A percentile compares a stretch with the other conserved stretches of the same genome.
Conservation (phyloP, 2,113 vertebrate species). For the Gadus chalcogrammus region DNA sequence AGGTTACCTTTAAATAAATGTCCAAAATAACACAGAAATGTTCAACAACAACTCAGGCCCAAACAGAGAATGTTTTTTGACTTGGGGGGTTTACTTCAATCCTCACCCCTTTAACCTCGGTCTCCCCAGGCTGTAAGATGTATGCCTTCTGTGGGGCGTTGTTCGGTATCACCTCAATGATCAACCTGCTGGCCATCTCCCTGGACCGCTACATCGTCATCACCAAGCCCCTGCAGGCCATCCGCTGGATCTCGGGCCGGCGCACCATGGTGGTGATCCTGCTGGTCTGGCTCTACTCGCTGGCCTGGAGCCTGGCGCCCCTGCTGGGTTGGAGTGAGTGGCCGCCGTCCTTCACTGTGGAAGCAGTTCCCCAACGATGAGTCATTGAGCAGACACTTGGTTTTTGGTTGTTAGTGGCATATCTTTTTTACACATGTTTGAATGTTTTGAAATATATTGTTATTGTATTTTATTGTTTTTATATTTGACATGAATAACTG, state of each 20-base stretch:
- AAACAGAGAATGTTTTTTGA: too few relatives aligned
- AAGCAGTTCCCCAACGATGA: not conserved
- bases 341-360: not conserved
- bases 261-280: constrained; percentile 77
- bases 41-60: too few relatives aligned
- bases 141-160: constrained; percentile 95
- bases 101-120: too few relatives aligned
- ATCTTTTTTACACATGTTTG: not conserved
- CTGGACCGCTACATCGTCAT: constrained; percentile 92
- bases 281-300: constrained; percentile 86
- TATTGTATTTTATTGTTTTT: not conserved
- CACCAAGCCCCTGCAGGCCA: constrained; percentile 83
- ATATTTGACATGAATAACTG: not conserved
- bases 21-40: too few relatives aligned
- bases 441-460: not conserved
- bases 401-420: not conserved
- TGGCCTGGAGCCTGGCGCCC: constrained; percentile 92
- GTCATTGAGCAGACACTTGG: too few relatives aligned
- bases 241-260: constrained; percentile 80
- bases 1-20: too few relatives aligned
- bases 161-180: constrained; percentile 93
- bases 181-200: constrained; percentile 87
- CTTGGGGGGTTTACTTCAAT: too few relatives aligned
- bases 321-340: constrained; percentile 95
- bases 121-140: constrained; percentile 81